phyloP scores from a whole-genome alignment of 2,797 vertebrate species.

The Antennarius maculatus region DNA sequence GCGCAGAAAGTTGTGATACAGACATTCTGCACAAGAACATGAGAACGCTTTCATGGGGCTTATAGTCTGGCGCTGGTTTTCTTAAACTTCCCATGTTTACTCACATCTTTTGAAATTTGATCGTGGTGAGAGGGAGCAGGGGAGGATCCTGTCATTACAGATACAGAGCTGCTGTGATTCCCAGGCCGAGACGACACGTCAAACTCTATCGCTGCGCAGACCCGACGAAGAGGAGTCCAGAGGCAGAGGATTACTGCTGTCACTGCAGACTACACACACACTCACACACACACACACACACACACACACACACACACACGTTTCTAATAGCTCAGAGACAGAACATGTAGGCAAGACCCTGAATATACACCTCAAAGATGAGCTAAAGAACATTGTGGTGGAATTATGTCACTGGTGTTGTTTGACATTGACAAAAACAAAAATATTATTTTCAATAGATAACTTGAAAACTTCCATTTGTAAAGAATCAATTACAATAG shows the following conservation, averaged over 20 bases:
- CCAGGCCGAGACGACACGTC: conserved; percentile 35
- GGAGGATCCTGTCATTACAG: conserved; percentile 16
- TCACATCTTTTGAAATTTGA: conserved; percentile 3
- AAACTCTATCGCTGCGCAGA: conserved; percentile 22
- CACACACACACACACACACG: conserved; percentile 6
- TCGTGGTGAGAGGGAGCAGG: conserved; percentile 4
- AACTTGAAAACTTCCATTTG: too few species aligned
- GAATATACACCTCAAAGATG: too few species aligned
- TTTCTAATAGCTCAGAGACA: conserved; percentile 2
- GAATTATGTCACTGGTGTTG: too few species aligned
- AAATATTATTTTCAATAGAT: too few species aligned
- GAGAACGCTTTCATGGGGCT: not conserved
- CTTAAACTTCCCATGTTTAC: not conserved
- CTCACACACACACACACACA: conserved; percentile 17
- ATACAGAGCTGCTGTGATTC: conserved; percentile 28
- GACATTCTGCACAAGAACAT: not conserved
- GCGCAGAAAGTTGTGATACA: conserved; percentile 2
- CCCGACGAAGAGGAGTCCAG: conserved; percentile 36
- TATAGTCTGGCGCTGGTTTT: not conserved
- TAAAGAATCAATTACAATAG: too few species aligned
- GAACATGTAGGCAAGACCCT: not conserved
- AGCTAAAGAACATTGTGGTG: too few species aligned
- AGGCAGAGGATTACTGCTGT: conserved; percentile 31
- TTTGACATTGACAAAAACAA: too few species aligned
- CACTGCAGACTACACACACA: conserved; percentile 15